Percentiles rank a stretch among this genome's conserved stretches.
Evolutionary conservation across 1,140 invertebrate species (phyloP).

Genomic region (Pararge aegeria): DNA sequence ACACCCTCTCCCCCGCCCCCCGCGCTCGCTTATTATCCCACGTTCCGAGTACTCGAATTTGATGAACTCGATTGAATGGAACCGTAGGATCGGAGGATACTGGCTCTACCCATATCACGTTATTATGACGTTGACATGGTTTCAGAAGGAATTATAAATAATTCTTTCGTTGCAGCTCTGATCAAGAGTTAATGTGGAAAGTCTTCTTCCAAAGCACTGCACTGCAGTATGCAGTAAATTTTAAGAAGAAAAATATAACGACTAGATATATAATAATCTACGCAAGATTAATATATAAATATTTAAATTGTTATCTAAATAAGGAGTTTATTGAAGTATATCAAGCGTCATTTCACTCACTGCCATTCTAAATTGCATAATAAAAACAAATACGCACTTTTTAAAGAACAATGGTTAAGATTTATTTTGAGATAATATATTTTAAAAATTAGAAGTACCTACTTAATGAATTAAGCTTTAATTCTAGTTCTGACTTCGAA

Average conservation of each 20-base stretch:
- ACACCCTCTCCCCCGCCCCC: conserved; percentile 59
- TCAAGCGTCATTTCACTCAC: conserved; percentile 32
- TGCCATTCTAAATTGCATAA: conserved; percentile 45
- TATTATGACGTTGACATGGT: too few relatives aligned
- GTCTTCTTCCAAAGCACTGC: neutral
- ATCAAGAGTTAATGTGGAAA: neutral
- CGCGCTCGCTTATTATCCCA: conserved; percentile 33
- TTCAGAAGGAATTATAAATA: neutral
- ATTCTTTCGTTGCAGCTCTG: neutral
- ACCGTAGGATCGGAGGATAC: neutral
- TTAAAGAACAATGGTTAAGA: neutral
- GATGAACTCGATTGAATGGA: conserved; percentile 60
- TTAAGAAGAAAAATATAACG: neutral
- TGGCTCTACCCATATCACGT: neutral
- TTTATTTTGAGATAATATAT: conserved; percentile 3
- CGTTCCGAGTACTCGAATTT: conserved; percentile 63
- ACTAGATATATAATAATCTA: neutral
- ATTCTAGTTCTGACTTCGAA: neutral
- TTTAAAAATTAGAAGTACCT: neutral
- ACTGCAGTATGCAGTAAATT: neutral
- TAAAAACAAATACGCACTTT: conserved; percentile 12
- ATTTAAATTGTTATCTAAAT: conserved; percentile 1
- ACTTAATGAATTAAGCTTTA: neutral
- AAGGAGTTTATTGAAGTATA: conserved; percentile 6
- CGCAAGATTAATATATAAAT: neutral